Base-by-base conservation (phyloP, 1,140 invertebrate genomes). In the Chrysoperla carnea region DNA sequence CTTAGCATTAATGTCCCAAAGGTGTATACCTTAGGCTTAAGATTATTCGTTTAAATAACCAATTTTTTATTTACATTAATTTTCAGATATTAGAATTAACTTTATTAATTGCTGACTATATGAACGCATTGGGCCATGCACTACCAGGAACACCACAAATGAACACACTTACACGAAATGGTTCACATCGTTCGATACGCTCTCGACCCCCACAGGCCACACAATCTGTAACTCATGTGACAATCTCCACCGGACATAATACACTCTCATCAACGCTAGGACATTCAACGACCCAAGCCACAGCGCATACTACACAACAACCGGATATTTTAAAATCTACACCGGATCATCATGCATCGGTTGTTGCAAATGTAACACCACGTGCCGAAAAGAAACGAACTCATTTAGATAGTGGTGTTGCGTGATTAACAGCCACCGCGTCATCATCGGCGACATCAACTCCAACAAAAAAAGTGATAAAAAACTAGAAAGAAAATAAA, bases 71-170 rank as follows among this genome's bases (percentile, higher is more conserved):
- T 37, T 46, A 36, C 50, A 46, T 48, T 45, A 59, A 38, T 46
- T 56, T 63, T 6, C 63, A 86, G 84, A 89, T 91, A 60, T 62
- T 65, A 42, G 89, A 95, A 65, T 75, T 93, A 48, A 96, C 90
- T 0, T 66, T 92, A 40, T 66, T 95, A 17, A 91, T 94, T 55
- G 90, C 91, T 11, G 90, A 94, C 63, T 96, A 94, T 59, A 94
- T 94, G 79, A 95, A 95, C 63, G 81, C 85, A 0, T 55, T 87
- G 46, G 79, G 79, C 2, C 75, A 78, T 42, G 70, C 74, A 14
- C 62, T 75, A 46, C 75, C 80, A 0, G 81, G 80, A 6, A 87
- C 83, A 1, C 84, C 84, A 0, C 75, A 84, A 50, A 78, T 83
- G 67, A 82, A 81, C 50, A 84, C 83, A 0, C 63, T 86, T 9